phyloP scores from a whole-genome alignment of 2,888 invertebrate genomes.

The Nudaria mundana region DNA sequence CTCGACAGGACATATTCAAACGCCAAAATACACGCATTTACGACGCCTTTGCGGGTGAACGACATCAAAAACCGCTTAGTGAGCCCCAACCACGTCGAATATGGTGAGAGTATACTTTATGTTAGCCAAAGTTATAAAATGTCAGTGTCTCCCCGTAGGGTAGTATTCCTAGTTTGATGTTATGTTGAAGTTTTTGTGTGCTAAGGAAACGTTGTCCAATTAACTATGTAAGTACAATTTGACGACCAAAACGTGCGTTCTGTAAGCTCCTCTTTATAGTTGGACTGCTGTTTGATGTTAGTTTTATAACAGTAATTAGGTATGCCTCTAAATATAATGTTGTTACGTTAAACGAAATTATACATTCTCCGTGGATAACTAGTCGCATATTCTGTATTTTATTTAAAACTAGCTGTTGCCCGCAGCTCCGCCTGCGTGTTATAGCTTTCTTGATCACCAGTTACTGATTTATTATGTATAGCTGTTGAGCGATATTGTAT shows the following conservation, averaged over 20 bases:
- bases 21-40: constrained; percentile 49
- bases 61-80: constrained; percentile 69
- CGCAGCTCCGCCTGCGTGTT: too few species aligned
- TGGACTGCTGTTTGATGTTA: constrained; percentile 27
- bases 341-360: constrained; percentile 10
- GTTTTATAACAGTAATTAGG: constrained; percentile 29
- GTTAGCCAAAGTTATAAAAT: constrained; percentile 47
- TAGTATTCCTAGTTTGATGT: constrained; percentile 36
- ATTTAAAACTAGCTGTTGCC: too few species aligned
- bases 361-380: too few species aligned
- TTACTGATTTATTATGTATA: too few species aligned
- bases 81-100: constrained; percentile 50
- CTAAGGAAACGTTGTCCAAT: constrained; percentile 35
- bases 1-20: constrained; percentile 31
- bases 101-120: constrained; percentile 45
- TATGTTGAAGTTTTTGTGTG: constrained; percentile 40
- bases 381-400: too few species aligned
- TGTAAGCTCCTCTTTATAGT: constrained; percentile 33
- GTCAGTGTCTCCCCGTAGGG: constrained; percentile 39
- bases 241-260: constrained; percentile 35
- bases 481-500: too few species aligned
- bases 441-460: too few species aligned
- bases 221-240: constrained; percentile 43
- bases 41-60: constrained; percentile 45
- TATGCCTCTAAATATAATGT: too few species aligned